Conservation (phyloP, 2,888 invertebrate species). For the Drosophila kokeensis region DNA sequence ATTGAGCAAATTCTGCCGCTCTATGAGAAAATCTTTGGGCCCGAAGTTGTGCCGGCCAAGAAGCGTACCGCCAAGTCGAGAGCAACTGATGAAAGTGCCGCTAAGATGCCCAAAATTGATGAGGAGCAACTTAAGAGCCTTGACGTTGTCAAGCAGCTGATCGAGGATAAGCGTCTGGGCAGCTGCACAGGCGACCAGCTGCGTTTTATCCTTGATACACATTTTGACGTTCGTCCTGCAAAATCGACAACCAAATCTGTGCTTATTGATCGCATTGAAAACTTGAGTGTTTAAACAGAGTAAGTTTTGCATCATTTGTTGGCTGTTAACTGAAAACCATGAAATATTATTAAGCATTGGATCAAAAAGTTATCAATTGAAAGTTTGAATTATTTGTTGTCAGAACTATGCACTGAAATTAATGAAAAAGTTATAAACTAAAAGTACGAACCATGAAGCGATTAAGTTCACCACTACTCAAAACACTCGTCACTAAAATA, state of each 20-base stretch:
- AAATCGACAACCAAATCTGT: constrained; percentile 58
- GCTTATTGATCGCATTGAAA: constrained; percentile 62
- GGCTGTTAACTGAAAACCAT: background rate
- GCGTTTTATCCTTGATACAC: constrained; percentile 60
- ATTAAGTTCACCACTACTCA: background rate
- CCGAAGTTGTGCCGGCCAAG: constrained; percentile 61
- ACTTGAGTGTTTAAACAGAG: background rate
- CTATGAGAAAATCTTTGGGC: constrained; percentile 69
- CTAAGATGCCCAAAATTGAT: constrained; percentile 72
- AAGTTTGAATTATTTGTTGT: background rate
- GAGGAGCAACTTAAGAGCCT: constrained; percentile 53
- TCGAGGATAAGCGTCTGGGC: constrained; percentile 51
- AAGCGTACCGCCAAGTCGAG: constrained; percentile 59
- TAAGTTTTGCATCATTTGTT: background rate
- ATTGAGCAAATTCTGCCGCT: constrained; percentile 73
- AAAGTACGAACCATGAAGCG: background rate
- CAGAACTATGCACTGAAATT: background rate
- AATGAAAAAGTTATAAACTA: background rate
- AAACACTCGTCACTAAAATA: background rate
- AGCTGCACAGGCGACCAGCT: constrained; percentile 72
- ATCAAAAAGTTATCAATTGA: background rate
- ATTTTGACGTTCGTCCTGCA: constrained; percentile 56
- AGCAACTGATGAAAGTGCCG: constrained; percentile 21
- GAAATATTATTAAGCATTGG: background rate
- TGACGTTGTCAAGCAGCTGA: constrained; percentile 62